Evolutionary conservation across 2,797 vertebrate species (phyloP).

Genomic region (Menidia menidia): DNA sequence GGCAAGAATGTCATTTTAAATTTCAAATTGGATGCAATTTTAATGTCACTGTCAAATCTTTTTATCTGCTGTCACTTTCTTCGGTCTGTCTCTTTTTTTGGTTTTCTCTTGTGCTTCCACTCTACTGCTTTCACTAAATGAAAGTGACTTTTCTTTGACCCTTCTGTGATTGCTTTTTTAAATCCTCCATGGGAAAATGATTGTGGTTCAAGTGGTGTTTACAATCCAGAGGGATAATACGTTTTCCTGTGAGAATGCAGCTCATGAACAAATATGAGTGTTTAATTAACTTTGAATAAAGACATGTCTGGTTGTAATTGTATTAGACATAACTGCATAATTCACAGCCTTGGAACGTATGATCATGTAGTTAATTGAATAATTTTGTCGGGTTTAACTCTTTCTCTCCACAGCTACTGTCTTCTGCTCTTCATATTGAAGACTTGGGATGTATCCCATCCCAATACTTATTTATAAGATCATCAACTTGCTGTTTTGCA

Average conservation of each 20-base stretch:
- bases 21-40: conserved; percentile 4
- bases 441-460: neutral
- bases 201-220: conserved; percentile 9
- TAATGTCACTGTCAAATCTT: neutral
- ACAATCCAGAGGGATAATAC: neutral
- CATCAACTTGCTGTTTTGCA: too few species aligned
- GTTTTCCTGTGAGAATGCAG: conserved; percentile 7
- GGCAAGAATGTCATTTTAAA: neutral
- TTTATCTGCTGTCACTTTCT: neutral
- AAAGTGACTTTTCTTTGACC: conserved; percentile 24
- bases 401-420: neutral
- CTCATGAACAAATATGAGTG: conserved; percentile 28
- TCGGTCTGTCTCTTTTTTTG: neutral
- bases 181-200: conserved; percentile 7
- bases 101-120: neutral
- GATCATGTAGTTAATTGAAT: conserved; percentile 5
- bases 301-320: conserved; percentile 18
- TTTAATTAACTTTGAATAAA: conserved; percentile 40
- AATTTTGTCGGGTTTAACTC: neutral
- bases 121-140: neutral
- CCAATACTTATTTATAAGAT: neutral
- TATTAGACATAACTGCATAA: neutral
- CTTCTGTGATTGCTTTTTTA: conserved; percentile 25
- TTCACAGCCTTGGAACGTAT: neutral
- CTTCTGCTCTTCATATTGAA: neutral